Conservation (phyloP, 1,140 invertebrate genomes). For the Propsilocerus akamusi region DNA sequence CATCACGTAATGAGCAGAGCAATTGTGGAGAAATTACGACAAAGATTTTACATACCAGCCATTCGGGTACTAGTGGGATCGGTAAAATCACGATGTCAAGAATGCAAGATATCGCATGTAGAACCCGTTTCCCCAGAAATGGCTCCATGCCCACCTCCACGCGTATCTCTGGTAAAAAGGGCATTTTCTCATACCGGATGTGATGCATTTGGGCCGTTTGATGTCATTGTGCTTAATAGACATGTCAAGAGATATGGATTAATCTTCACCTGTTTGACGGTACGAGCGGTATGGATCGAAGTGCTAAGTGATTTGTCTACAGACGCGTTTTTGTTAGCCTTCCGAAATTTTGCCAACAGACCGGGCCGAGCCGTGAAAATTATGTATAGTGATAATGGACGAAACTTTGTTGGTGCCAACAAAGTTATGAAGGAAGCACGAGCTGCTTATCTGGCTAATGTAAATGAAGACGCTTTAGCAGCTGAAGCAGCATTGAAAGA, state of each 20-base stretch:
- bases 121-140: constrained; percentile 8
- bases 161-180: constrained; percentile 9
- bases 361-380: constrained; percentile 7
- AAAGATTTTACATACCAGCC: too few relatives aligned
- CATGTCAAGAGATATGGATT: constrained; percentile 17
- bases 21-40: too few relatives aligned
- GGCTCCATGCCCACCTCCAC: constrained; percentile 7
- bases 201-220: constrained; percentile 14
- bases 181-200: constrained; percentile 9
- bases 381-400: constrained; percentile 16
- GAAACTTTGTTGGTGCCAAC: constrained; percentile 16
- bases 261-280: constrained; percentile 16
- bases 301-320: constrained; percentile 10
- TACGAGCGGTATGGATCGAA: constrained; percentile 15
- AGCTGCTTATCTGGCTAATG: constrained; percentile 7
- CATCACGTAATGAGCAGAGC: too few relatives aligned
- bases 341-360: constrained; percentile 12
- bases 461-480: neutral
- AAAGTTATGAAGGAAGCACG: constrained; percentile 9
- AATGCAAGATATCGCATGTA: constrained; percentile 1
- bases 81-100: too few relatives aligned
- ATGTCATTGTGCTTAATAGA: constrained; percentile 11
- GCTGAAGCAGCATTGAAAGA: too few relatives aligned
- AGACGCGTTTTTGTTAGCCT: constrained; percentile 13
- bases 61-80: too few relatives aligned